These are phyloP conservation scores for Lathronympha strigana DNA, from an alignment of 2,888 invertebrate genomes.

Conservation along the genomic window DNA sequence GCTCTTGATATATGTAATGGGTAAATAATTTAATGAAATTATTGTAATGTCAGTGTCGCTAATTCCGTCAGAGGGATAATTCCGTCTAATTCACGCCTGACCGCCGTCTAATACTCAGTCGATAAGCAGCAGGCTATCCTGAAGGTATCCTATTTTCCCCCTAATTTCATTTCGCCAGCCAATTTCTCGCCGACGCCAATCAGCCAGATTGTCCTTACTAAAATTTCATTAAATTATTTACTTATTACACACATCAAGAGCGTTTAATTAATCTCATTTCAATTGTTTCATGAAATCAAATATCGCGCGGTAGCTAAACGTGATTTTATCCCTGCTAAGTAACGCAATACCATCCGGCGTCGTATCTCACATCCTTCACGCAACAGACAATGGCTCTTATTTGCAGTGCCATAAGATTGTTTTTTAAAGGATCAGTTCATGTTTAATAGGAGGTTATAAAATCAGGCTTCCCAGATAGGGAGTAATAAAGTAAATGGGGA, in stretches of 20 bases:
- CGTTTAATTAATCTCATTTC: neutral
- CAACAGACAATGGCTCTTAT: neutral
- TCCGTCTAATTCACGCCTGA: no score
- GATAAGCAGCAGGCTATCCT: no score
- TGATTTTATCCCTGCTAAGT: neutral
- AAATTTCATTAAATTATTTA: neutral
- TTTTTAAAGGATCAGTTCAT: neutral
- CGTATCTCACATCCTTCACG: neutral
- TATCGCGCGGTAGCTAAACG: neutral
- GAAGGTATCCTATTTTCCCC: no score
- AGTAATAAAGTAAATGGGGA: constrained; percentile 35
- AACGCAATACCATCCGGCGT: neutral
- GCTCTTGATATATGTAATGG: no score
- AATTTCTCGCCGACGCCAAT: no score
- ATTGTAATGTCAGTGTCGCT: no score
- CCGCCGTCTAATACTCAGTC: no score
- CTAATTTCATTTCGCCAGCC: no score
- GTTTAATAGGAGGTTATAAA: constrained; percentile 1
- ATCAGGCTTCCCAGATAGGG: constrained; percentile 12
- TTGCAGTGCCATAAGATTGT: neutral
- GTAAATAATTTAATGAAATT: no score
- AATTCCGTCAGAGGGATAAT: no score
- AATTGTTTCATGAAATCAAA: constrained; percentile 1
- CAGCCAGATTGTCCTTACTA: no score
- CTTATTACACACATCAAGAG: neutral